Evolutionary conservation across 1,140 invertebrate species (phyloP), one percentile per base, ranked within the genome.

Genomic region (Diorhabda sublineata): DNA sequence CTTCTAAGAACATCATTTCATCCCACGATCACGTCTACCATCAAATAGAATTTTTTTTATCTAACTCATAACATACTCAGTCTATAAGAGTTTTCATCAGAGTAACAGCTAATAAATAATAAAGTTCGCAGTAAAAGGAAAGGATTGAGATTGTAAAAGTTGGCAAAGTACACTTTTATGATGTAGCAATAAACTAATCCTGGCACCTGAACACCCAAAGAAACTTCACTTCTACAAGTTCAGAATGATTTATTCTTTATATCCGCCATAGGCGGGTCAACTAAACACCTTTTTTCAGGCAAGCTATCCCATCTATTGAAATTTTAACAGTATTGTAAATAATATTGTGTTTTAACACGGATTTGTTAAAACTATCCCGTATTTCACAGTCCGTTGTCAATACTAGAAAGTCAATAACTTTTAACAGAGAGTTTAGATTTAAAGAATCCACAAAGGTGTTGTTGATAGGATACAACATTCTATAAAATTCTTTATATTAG

Each of bases 101-200:
- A 60, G 65, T 67, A 67, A 67, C 65, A 67, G 65, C 57, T 67
- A 67, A 67, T 67, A 67, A 67, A 67, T 67, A 67, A 67, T 67
- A 67, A 67, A 67, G 65, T 67, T 67, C 58, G 65, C 58, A 67
- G 65, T 67, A 67, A 67, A 67, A 67, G 65, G 52, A 67, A 67
- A 67, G 65, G 65, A 67, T 64, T 63, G 60, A 60, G 65, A 67
- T 67, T 67, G 65, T 67, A 67, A 67, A 67, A 67, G 65, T 67
- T 67, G 65, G 69, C 68, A 73, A 73, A 70, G 63, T 73, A 68
- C 66, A 70, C 64, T 70, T 73, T 73, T 73, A 73, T 70, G 66
- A 73, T 68, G 69, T 67, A 60, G 68, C 71, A 64, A 70, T 73
- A 73, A 73, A 73, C 66, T 73, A 73, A 70, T 73, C 69, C 71